Percentiles rank a stretch among this genome's conserved stretches.
Conservation (phyloP, 1,140 invertebrate genomes). For the Orchestia grillus region DNA sequence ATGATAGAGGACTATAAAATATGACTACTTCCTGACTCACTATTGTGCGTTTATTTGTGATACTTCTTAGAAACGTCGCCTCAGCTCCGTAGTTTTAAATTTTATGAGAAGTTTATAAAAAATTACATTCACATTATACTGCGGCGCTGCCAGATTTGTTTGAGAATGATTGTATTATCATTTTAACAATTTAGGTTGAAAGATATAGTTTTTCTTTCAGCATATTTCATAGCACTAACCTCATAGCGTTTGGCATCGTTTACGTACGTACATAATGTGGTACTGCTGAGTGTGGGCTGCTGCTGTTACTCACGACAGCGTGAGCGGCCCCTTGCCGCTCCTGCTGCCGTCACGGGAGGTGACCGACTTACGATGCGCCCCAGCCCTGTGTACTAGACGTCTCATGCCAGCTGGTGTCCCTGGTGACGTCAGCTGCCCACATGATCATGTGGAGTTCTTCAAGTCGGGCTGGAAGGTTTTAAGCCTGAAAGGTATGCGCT, state of each 20-base stretch:
- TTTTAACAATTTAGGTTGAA: neutral
- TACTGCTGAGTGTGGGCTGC: neutral
- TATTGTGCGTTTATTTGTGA: neutral
- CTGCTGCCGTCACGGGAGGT: too few relatives aligned
- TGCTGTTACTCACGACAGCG: neutral
- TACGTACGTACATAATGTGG: neutral
- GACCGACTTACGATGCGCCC: too few relatives aligned
- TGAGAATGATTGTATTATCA: neutral
- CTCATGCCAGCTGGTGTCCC: too few relatives aligned
- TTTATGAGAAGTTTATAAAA: neutral
- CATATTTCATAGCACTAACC: neutral
- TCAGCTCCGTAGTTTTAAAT: neutral
- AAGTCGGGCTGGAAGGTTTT: neutral
- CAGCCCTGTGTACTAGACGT: too few relatives aligned
- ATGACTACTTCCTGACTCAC: neutral
- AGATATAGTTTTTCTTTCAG: neutral
- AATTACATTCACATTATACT: neutral
- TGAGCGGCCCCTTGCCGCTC: neutral
- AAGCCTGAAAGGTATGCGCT: neutral
- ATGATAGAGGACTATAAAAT: neutral
- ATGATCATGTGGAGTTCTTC: too few relatives aligned
- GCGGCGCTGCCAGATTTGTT: neutral
- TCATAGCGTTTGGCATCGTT: neutral
- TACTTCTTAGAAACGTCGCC: neutral
- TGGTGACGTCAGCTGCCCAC: too few relatives aligned